Evolutionary conservation across 1,140 invertebrate species (phyloP).

Genomic region (Temnothorax nylanderi): DNA sequence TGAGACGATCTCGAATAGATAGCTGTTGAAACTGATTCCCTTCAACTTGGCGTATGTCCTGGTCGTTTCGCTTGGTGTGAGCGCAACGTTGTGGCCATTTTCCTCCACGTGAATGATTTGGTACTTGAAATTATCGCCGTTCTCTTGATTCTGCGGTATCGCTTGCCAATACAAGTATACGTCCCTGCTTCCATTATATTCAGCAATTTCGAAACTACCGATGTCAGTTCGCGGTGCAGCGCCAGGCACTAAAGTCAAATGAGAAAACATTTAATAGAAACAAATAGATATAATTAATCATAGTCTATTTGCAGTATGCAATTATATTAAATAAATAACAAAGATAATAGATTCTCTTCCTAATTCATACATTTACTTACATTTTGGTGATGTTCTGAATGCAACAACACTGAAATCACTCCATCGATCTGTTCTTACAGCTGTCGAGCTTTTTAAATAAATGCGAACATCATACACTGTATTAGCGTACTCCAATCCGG

Average conservation of each 20-base stretch:
- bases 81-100: slow-evolving; percentile 73
- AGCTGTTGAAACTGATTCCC: slow-evolving; percentile 83
- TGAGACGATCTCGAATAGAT: slow-evolving; percentile 86
- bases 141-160: slow-evolving; percentile 87
- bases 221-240: slow-evolving; percentile 87
- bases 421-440: slow-evolving; percentile 87
- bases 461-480: slow-evolving; percentile 90
- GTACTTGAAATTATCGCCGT: slow-evolving; percentile 87
- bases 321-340: slow-evolving; percentile 20
- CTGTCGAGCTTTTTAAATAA: slow-evolving; percentile 86
- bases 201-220: slow-evolving; percentile 89
- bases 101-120: slow-evolving; percentile 81
- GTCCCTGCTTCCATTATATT: slow-evolving; percentile 84
- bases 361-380: slow-evolving; percentile 76
- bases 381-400: slow-evolving; percentile 87
- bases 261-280: not conserved
- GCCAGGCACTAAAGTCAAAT: slow-evolving; percentile 84
- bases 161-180: slow-evolving; percentile 90
- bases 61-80: slow-evolving; percentile 82
- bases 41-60: slow-evolving; percentile 86
- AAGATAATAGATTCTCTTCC: not conserved
- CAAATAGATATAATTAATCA: not conserved
- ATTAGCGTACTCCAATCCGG: slow-evolving; percentile 88
- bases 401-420: slow-evolving; percentile 87
- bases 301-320: not conserved